phyloP scores from a whole-genome alignment of 1,140 invertebrate species.

The Temnothorax longispinosus region DNA sequence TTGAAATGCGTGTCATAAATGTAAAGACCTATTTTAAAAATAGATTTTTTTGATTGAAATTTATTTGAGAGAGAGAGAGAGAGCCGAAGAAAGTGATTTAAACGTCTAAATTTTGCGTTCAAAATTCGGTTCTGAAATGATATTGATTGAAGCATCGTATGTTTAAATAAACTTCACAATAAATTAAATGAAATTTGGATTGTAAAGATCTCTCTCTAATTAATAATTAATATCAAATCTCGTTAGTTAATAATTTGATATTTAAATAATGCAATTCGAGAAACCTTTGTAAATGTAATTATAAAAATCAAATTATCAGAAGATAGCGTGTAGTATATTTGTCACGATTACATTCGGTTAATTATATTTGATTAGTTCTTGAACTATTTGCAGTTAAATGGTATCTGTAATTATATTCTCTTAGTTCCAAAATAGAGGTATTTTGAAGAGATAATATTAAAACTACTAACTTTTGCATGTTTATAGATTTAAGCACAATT shows the following conservation, averaged over 20 bases:
- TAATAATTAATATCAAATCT: background rate
- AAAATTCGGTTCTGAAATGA: background rate
- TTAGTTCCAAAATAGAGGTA: background rate
- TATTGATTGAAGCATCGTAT: background rate
- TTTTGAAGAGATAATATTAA: background rate
- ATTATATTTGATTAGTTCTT: background rate
- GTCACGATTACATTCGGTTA: background rate
- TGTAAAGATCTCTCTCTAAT: background rate
- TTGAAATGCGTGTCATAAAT: background rate
- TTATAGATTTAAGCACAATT: background rate
- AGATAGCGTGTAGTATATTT: background rate
- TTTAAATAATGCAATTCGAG: conserved; percentile 7
- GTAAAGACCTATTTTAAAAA: background rate
- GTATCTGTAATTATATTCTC: background rate
- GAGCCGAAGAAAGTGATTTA: too few species aligned
- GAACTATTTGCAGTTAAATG: background rate
- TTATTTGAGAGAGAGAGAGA: background rate
- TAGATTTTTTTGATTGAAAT: background rate
- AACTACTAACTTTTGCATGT: background rate
- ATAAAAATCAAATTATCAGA: conserved; percentile 10
- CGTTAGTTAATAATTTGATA: conserved; percentile 2
- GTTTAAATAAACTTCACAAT: background rate
- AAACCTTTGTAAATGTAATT: background rate
- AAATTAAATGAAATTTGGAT: background rate
- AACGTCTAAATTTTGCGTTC: background rate